These are phyloP conservation scores for Orientallactaga sibirica DNA, from an alignment of 2,797 vertebrate species.

Conservation along the genomic window DNA sequence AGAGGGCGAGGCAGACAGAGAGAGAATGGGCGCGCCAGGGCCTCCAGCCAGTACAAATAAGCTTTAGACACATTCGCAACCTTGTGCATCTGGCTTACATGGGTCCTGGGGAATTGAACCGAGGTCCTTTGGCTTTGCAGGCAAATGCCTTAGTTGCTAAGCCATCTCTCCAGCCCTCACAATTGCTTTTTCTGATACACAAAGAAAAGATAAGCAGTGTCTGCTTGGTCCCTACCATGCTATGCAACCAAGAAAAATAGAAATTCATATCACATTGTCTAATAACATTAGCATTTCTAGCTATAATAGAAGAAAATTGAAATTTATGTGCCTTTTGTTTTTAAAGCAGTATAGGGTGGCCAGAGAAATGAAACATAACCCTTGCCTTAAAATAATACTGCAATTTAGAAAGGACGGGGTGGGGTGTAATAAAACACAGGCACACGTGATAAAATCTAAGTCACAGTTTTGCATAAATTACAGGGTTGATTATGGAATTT, in stretches of 20 bases:
- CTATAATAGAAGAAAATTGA: background rate
- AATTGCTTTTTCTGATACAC: constrained; percentile 45
- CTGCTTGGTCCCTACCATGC: constrained; percentile 4
- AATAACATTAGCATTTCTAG: no score
- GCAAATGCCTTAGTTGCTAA: no score
- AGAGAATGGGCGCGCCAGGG: no score
- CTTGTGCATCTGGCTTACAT: no score
- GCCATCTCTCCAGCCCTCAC: no score
- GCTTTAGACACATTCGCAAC: no score
- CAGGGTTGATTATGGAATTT: constrained; percentile 52
- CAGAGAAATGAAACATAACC: constrained; percentile 30
- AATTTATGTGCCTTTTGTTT: constrained; percentile 49
- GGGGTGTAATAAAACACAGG: background rate
- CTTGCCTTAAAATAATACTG: constrained; percentile 33
- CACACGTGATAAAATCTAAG: constrained; percentile 47
- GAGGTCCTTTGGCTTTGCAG: no score
- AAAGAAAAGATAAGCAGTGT: constrained; percentile 36
- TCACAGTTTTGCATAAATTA: constrained; percentile 54
- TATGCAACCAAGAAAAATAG: background rate
- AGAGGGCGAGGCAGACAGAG: no score
- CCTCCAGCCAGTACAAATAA: no score
- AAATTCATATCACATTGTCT: no score
- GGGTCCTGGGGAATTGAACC: no score
- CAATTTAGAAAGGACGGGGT: background rate
- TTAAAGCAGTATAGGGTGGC: constrained; percentile 33